Conservation (phyloP, 1,140 invertebrate species). For the Macrocentrus cingulum region DNA sequence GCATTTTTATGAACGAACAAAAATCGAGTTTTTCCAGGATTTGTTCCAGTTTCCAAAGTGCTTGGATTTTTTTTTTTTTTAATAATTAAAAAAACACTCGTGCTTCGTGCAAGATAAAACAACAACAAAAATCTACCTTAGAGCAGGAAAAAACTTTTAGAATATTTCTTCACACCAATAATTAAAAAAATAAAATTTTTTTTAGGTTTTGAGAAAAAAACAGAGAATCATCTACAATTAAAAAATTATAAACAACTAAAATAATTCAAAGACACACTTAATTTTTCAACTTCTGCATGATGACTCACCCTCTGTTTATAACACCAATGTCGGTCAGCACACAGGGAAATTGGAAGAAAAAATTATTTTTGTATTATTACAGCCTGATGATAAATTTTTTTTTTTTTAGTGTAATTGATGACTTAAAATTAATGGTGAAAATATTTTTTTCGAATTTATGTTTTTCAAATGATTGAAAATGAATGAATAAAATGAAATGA, state of each 20-base stretch:
- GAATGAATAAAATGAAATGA: too few relatives aligned
- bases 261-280: constrained; percentile 37
- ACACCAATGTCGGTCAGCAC: constrained; percentile 51
- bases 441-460: too few relatives aligned
- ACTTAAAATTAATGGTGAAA: too few relatives aligned
- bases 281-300: constrained; percentile 29
- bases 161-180: background rate
- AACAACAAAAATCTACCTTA: constrained; percentile 17
- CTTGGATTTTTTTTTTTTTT: background rate
- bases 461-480: background rate
- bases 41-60: constrained; percentile 8
- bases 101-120: constrained; percentile 10
- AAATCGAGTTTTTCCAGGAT: background rate
- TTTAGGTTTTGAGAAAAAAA: too few relatives aligned
- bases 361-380: constrained; percentile 39
- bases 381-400: constrained; percentile 26
- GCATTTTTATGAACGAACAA: too few relatives aligned
- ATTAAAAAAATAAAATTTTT: background rate
- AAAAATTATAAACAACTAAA: constrained; percentile 27
- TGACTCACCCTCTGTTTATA: constrained; percentile 54
- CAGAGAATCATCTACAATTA: constrained; percentile 3
- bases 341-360: constrained; percentile 50
- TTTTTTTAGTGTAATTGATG: too few relatives aligned
- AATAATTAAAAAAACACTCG: constrained; percentile 3
- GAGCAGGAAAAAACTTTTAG: background rate